Conservation (phyloP, 2,888 invertebrate genomes). For the Drosophila prolongata region DNA sequence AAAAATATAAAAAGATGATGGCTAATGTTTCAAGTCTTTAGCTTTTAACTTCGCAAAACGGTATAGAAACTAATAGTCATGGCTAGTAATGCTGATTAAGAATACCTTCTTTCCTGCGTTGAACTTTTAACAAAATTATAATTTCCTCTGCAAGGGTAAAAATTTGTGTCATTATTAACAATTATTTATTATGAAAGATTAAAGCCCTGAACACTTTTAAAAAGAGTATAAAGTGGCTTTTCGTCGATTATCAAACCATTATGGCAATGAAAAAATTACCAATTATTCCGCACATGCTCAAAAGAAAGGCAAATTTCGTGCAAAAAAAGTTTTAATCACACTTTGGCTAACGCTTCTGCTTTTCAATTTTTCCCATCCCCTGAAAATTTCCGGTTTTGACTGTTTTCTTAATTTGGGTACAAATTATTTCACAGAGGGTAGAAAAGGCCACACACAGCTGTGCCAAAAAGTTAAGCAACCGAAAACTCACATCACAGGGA, state of each 20-base stretch:
- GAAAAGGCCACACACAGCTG: slow-evolving; percentile 48
- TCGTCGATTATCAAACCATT: neutral
- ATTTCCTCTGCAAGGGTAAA: too few species aligned
- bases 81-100: too few species aligned
- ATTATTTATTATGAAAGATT: neutral
- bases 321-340: slow-evolving; percentile 76
- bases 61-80: too few species aligned
- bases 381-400: slow-evolving; percentile 13
- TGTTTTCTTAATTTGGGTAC: slow-evolving; percentile 75
- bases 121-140: too few species aligned
- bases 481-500: slow-evolving; percentile 51
- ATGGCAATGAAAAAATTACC: slow-evolving; percentile 43
- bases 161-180: too few species aligned
- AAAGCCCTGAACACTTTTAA: neutral
- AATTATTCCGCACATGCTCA: slow-evolving; percentile 39
- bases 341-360: slow-evolving; percentile 69
- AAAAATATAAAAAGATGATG: too few species aligned
- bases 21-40: too few species aligned
- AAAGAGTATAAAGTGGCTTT: slow-evolving; percentile 16
- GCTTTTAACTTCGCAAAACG: too few species aligned
- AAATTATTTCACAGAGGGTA: slow-evolving; percentile 65
- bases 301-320: slow-evolving; percentile 17
- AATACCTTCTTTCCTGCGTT: too few species aligned
- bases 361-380: slow-evolving; percentile 64
- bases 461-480: slow-evolving; percentile 65